phyloP scores from a whole-genome alignment of 2,113 vertebrate species.

The Rhinogobius similis region DNA sequence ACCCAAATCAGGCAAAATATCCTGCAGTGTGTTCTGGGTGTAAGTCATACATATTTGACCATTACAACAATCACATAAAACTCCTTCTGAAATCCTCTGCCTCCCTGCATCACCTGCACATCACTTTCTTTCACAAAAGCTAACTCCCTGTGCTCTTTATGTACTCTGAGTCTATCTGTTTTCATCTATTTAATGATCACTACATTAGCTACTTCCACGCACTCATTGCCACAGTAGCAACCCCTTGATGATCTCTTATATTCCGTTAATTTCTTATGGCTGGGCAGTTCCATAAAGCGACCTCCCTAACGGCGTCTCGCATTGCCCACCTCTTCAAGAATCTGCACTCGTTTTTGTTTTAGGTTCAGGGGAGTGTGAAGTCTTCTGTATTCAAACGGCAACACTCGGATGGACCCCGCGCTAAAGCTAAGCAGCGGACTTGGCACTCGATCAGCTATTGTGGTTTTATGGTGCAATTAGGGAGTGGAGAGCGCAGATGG shows the following conservation, averaged over 20 bases:
- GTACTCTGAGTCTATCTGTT: background rate
- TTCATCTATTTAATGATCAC: background rate
- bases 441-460: slow-evolving; percentile 3
- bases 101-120: too few relatives aligned
- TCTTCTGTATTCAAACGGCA: background rate
- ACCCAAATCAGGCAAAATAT: too few relatives aligned
- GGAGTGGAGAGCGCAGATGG: slow-evolving; percentile 7
- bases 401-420: background rate
- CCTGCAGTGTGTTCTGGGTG: too few relatives aligned
- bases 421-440: background rate
- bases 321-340: background rate
- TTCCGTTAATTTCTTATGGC: background rate
- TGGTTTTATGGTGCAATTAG: slow-evolving; percentile 6
- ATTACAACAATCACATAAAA: too few relatives aligned
- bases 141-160: background rate
- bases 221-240: background rate
- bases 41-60: too few relatives aligned
- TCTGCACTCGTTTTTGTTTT: background rate
- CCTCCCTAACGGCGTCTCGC: background rate
- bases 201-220: background rate
- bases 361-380: background rate
- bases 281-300: background rate
- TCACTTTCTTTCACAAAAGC: too few relatives aligned
- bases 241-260: background rate
- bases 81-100: too few relatives aligned